Evolutionary conservation across 2,797 vertebrate genomes (phyloP).

Genomic region (Leuciscus waleckii): DNA sequence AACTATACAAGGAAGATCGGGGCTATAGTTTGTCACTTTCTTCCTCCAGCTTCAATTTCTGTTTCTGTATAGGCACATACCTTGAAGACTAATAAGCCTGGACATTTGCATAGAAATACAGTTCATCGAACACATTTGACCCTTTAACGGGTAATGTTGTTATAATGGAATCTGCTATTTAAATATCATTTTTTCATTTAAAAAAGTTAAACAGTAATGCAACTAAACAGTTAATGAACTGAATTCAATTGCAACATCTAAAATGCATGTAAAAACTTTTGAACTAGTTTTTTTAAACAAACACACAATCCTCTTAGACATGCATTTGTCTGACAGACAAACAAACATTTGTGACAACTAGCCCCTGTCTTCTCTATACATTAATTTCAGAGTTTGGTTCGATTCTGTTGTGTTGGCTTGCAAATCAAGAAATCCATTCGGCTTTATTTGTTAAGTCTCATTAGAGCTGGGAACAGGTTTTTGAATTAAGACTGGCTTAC

Average conservation of each 20-base stretch:
- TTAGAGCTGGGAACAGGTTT: conserved; percentile 43
- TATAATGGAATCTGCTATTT: background rate
- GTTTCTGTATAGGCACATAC: background rate
- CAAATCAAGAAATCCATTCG: conserved; percentile 35
- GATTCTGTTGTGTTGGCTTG: conserved; percentile 34
- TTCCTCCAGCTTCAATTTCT: background rate
- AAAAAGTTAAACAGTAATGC: background rate
- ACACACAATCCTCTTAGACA: background rate
- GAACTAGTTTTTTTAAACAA: background rate
- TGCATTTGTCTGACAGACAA: background rate
- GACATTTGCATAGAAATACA: background rate
- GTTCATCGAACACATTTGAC: background rate
- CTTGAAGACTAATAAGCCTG: background rate
- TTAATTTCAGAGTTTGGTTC: conserved; percentile 6
- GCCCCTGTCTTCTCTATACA: background rate
- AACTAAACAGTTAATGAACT: background rate
- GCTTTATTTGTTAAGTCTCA: conserved; percentile 43
- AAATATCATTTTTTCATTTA: background rate
- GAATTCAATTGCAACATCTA: background rate
- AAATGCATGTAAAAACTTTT: background rate
- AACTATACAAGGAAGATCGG: background rate
- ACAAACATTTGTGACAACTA: background rate
- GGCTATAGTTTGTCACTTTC: no score
- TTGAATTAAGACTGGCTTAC: conserved; percentile 48
- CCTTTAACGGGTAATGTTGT: background rate